Evolutionary conservation across 2,113 vertebrate species (phyloP), one percentile per base, ranked within the genome.

Genomic region (Eurystomus gularis): DNA sequence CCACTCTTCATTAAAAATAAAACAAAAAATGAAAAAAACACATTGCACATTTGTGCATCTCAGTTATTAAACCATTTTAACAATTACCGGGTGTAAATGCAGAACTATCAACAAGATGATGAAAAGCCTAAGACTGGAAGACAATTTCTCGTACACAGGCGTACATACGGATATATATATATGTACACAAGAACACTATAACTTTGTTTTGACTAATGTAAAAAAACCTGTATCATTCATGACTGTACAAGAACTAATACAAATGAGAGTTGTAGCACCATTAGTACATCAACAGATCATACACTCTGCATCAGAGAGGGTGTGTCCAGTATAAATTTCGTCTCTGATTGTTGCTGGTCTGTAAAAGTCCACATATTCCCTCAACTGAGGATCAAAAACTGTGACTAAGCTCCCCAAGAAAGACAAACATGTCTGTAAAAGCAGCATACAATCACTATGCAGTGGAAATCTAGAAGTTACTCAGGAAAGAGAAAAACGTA

Each of bases 131-230:
- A 55, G 39, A 28, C 12, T 44, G 5, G 17, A 88, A 90, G 62
- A 73, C 5, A 65, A 5, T 87, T 81, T 82, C 31, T 42, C 20
- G 19, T 3, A 37, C 4, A 54, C 17, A n/a, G 8, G 35, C 0
- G 1, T 5, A 33, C 10, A 19, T 2, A 28, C 3, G 18, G 7
- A 20, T 10, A 20, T 7, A 9, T 13, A 13, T 11, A 21, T 15
- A 17, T 11, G 7, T 40, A 70, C 17, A 42, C 17, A 25, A 61
- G 16, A 16, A 75, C 23, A 31, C 14, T 13, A 5, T 57, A 79
- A 49, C 13, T 75, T 78, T 72, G 5, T 51, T 69, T 79, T 78
- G 10, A 49, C 7, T 35, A 24, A 8, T 20, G 3, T 26, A 49
- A 78, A 78, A 79, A 81, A 35, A 1, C 0, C 11, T 24, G 3